Evolutionary conservation across 2,888 invertebrate species (phyloP).

Genomic region (Mylabris sibirica): DNA sequence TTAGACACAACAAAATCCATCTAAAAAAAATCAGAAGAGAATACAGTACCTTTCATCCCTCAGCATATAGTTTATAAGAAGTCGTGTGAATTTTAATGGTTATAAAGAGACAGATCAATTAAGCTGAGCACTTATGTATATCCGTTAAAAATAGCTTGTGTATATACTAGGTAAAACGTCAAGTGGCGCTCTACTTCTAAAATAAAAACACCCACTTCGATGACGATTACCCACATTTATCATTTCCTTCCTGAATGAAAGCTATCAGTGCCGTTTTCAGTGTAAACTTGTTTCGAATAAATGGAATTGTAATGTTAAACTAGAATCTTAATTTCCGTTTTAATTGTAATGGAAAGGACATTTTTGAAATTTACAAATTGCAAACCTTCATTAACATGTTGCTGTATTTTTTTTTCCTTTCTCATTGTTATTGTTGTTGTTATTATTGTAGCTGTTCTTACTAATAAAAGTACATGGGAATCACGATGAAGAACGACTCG

Average conservation of each 20-base stretch:
- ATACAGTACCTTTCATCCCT: neutral
- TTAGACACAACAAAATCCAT: neutral
- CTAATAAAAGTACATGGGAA: neutral
- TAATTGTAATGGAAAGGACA: neutral
- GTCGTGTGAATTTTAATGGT: constrained; percentile 9
- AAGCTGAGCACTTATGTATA: constrained; percentile 31
- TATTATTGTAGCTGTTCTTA: neutral
- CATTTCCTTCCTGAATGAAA: constrained; percentile 3
- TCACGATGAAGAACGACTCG: neutral
- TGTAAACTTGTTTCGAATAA: neutral
- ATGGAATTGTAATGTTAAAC: constrained; percentile 6
- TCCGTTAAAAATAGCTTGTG: constrained; percentile 34
- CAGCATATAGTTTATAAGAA: neutral
- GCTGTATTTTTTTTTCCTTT: neutral
- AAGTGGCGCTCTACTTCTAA: constrained; percentile 41
- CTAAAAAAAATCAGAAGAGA: neutral
- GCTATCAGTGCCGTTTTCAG: neutral
- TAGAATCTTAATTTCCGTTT: constrained; percentile 1
- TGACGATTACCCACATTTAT: neutral
- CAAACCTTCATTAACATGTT: constrained; percentile 1
- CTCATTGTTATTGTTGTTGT: neutral
- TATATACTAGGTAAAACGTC: too few relatives aligned
- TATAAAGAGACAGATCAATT: constrained; percentile 17
- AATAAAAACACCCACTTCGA: constrained; percentile 24
- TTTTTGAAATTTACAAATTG: neutral